Base-by-base conservation (phyloP, 2,888 invertebrate species). In the Plagodis dolabraria region DNA sequence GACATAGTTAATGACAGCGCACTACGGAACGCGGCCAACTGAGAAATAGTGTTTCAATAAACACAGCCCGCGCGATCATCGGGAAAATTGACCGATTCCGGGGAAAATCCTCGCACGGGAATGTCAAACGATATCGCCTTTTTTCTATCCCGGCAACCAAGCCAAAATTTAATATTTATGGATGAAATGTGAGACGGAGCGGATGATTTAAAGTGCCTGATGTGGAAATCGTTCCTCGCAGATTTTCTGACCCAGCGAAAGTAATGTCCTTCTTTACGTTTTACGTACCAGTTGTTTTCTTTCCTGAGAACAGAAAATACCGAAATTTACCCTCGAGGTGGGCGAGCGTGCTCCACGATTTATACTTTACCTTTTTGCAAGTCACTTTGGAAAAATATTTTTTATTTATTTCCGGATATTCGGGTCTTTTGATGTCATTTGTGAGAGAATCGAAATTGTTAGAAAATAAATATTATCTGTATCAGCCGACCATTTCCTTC, bases 121-220 rank as follows among this genome's bases (percentile, higher is more conserved):
- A 87, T 86, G 90, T 85, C 85, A 87, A 82, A 79, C 77, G 83
- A 87, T 86, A 88, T 85, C 86, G 85, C 82, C 83, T 89, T 87
- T 87, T 86, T 88, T 87, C 86, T 86, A 84, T 85, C 79, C 81
- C 79, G 77, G 78, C 80, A 83, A 82, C 86, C 85, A 79, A 85
- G 85, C 83, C 85, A 85, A 87, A 86, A 88, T 91, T 92, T 92
- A 91, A 91, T 91, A 92, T 92, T 92, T 92, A 92, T 91, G 87
- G 91, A 87, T 87, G 89, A 90, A 91, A 89, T 89, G 89, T 92
- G 88, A 90, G 85, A 85, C 90, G 84, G 79, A 85, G 90, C 90
- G 87, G 75, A 90, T 91, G 92, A 92, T 92, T 91, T 91, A 89
- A 90, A 91, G 86, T 89, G 87, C 87, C 87, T 87, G 87, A 92